Conservation (phyloP, 2,888 invertebrate genomes). For the Andrena camellia region DNA sequence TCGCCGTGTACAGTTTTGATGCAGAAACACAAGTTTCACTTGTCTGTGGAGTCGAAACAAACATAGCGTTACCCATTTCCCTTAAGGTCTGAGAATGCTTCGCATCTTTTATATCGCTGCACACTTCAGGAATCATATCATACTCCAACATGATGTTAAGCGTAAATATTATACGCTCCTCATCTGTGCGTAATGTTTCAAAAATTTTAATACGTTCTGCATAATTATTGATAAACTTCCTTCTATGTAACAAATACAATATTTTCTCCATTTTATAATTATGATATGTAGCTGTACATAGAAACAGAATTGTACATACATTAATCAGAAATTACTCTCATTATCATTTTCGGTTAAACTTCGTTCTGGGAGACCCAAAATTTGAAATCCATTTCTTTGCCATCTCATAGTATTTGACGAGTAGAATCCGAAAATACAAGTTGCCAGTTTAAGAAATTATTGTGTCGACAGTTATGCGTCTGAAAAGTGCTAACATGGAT, state of each 20-base stretch:
- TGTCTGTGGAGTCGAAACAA: constrained; percentile 77
- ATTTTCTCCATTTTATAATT: constrained; percentile 14
- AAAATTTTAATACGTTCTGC: constrained; percentile 28
- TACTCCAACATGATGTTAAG: constrained; percentile 85
- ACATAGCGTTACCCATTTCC: constrained; percentile 87
- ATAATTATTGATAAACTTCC: neutral
- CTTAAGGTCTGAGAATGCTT: constrained; percentile 86
- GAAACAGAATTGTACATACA: too few species aligned
- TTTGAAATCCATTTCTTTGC: neutral
- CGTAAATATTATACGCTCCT: constrained; percentile 86
- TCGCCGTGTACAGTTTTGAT: constrained; percentile 87
- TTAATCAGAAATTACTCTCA: neutral
- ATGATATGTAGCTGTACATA: neutral
- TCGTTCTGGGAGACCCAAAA: neutral
- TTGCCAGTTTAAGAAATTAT: too few species aligned
- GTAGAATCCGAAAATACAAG: too few species aligned
- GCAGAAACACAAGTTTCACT: constrained; percentile 72
- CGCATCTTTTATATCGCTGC: constrained; percentile 85
- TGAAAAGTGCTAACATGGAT: too few species aligned
- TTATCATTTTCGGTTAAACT: neutral
- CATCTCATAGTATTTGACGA: neutral
- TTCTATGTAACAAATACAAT: neutral
- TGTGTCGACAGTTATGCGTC: too few species aligned
- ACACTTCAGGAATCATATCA: constrained; percentile 84
- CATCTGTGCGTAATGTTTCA: constrained; percentile 81